These are phyloP conservation scores for Molossus molossus DNA, from an alignment of 2,797 vertebrate species.

Conservation along the genomic window DNA sequence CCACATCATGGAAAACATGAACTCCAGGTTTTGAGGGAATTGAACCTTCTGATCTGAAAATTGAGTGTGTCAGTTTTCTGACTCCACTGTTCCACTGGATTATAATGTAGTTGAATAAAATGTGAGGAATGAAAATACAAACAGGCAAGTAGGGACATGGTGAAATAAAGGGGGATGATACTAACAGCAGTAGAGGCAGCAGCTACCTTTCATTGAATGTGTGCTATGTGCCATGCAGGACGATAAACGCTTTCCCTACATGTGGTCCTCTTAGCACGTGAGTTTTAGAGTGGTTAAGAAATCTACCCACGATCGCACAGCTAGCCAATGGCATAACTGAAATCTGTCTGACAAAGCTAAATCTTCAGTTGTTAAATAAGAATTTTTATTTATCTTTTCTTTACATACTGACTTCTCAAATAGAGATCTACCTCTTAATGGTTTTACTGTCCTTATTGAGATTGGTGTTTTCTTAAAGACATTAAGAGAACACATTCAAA, in stretches of 20 bases:
- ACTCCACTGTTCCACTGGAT: neutral
- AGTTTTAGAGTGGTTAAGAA: neutral
- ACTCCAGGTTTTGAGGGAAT: neutral
- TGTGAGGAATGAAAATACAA: neutral
- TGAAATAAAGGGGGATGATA: neutral
- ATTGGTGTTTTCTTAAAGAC: slow-evolving; percentile 38
- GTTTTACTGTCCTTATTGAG: neutral
- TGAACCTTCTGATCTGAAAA: slow-evolving; percentile 5
- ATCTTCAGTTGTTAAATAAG: slow-evolving; percentile 53
- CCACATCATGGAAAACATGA: neutral
- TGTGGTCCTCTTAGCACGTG: neutral
- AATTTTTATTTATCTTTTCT: slow-evolving; percentile 20
- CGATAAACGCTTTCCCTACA: neutral
- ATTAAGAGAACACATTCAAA: slow-evolving; percentile 32
- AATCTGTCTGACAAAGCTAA: slow-evolving; percentile 8
- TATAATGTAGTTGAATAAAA: slow-evolving; percentile 22
- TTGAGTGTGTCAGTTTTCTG: neutral
- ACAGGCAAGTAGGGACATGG: neutral
- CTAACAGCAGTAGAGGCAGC: neutral
- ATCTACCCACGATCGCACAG: neutral
- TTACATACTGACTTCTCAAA: neutral
- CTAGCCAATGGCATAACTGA: neutral
- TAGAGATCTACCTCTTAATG: slow-evolving; percentile 14
- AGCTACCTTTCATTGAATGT: neutral
- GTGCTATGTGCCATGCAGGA: neutral